Evolutionary conservation across 1,140 invertebrate genomes (phyloP), one percentile per base, ranked within the genome.

Genomic region (Harpegnathos saltator): DNA sequence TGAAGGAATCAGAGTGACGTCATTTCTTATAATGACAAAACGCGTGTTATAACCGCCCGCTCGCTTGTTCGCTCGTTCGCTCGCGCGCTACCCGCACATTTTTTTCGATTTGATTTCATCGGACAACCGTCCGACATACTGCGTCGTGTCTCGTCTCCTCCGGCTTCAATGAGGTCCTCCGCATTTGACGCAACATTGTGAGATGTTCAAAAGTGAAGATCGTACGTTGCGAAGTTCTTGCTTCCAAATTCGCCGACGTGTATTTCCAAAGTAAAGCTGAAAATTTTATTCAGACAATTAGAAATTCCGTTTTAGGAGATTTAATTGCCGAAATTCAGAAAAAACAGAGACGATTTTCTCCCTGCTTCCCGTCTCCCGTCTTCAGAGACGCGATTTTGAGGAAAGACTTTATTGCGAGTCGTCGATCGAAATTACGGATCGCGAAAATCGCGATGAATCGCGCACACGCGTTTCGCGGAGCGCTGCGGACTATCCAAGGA

Each of bases 1-100:
- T 17, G 52, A 52, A 72, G 66, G 86, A 89, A 90, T 92, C 89
- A 88, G n/a, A n/a, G 89, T 93, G 92, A 93, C 90, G 91, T 93
- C 93, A 93, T 73, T 85, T 69, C 73, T 80, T 48, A 72, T 80
- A 63, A 88, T 75, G 68, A 89, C 72, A 85, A 80, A 80, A 84
- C 72, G 77, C 84, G 77, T 72, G 63, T 82, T 80, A 77, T 72
- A 82, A 68, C 68, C 66, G 33, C 17, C 62, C 52, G 19, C 29
- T 81, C 63, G 38, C 7, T 44, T 11, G 38, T 9, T 44, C 38
- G 38, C 9, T 44, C 38, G 5, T 5, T 9, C 38, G 38, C 38
- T 44, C 38, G 11, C 38, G 4, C 38, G 68, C 80, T 82, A 80
- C 83, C 81, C 78, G 74, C 85, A 87, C 88, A 83, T 83, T 81